Percentiles rank a stretch among this genome's conserved stretches.
Conservation (phyloP, 2,113 vertebrate species). For the Aspidoscelis tigris region DNA sequence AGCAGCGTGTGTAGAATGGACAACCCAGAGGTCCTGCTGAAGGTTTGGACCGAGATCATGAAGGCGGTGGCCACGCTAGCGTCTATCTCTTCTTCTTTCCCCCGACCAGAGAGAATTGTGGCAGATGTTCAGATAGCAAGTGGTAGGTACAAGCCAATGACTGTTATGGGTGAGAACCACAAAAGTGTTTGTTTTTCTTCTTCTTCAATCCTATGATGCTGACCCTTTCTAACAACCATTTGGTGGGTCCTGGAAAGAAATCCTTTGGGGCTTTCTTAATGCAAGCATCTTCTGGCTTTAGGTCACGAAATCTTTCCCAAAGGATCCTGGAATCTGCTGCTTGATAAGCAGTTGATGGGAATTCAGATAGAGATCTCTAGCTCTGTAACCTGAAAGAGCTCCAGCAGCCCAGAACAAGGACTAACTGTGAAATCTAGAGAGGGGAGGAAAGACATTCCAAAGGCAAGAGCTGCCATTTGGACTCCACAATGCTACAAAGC, state of each 20-base stretch:
- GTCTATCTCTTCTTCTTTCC: conserved; percentile 71
- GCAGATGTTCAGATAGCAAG: conserved; percentile 82
- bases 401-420: too few relatives aligned
- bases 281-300: background rate
- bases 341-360: background rate
- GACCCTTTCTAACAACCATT: background rate
- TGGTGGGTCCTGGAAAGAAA: too few relatives aligned
- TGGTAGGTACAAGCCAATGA: conserved; percentile 64
- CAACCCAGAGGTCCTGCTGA: conserved; percentile 75
- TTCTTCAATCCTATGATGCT: background rate
- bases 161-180: background rate
- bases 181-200: too few relatives aligned
- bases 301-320: background rate
- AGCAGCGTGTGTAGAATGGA: conserved; percentile 65
- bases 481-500: too few relatives aligned
- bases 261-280: background rate
- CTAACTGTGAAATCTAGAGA: too few relatives aligned
- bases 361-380: too few relatives aligned
- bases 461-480: too few relatives aligned
- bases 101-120: conserved; percentile 84
- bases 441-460: too few relatives aligned
- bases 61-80: conserved; percentile 78
- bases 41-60: conserved; percentile 80
- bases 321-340: background rate
- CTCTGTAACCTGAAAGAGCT: too few relatives aligned